A percentile compares a stretch with the other conserved stretches of the same genome.
phyloP scores from a whole-genome alignment of 2,888 invertebrate genomes.

The Cecidostiba fungosa region DNA sequence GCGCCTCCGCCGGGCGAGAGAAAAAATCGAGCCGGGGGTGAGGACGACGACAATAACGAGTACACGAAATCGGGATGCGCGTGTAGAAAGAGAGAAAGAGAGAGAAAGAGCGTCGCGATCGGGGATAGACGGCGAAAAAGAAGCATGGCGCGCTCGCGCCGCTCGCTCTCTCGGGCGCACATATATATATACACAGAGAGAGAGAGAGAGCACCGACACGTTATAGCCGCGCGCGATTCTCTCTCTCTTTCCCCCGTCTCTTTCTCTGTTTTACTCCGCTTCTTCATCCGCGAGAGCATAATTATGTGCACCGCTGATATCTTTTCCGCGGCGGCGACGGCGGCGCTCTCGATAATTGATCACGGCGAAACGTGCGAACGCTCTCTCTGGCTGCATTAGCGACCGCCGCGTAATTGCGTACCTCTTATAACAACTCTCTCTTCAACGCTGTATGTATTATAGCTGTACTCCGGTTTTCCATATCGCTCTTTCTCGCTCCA shows the following conservation, averaged over 20 bases:
- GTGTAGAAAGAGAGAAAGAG: neutral
- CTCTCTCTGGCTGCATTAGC: neutral
- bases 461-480: neutral
- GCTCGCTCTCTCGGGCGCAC: neutral
- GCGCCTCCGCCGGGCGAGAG: neutral
- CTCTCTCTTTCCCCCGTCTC: conserved; percentile 24
- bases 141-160: conserved; percentile 56
- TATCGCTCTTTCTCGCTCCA: neutral
- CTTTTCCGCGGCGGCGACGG: neutral
- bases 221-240: conserved; percentile 39
- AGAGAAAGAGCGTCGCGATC: conserved; percentile 8
- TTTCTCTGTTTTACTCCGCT: conserved; percentile 54
- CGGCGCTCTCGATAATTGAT: conserved; percentile 15
- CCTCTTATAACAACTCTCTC: neutral
- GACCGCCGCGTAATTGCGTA: neutral
- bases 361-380: neutral
- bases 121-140: conserved; percentile 46
- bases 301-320: neutral
- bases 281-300: conserved; percentile 31
- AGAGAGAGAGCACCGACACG: neutral
- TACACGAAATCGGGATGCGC: neutral
- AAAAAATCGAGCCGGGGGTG: conserved; percentile 10
- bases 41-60: conserved; percentile 19
- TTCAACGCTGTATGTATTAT: neutral
- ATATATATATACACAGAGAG: neutral